Evolutionary conservation across 23 tunicate species (phyloP).

Genomic region (Trididemnum miniatum): DNA sequence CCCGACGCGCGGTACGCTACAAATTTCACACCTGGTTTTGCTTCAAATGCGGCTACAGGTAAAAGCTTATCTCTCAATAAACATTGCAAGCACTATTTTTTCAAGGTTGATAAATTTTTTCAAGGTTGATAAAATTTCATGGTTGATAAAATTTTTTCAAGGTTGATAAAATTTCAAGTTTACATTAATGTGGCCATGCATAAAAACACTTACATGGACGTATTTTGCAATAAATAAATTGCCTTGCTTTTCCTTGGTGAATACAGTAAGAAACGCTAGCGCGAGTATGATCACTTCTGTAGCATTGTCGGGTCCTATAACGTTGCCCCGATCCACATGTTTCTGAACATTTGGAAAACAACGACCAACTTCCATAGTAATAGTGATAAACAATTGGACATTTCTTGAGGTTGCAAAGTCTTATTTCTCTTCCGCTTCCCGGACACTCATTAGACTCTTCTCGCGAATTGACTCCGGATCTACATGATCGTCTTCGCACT

Average conservation of each 20-base stretch:
- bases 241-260: slow-evolving; percentile 5
- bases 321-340: slow-evolving; percentile 19
- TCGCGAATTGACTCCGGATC: background rate
- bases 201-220: slow-evolving; percentile 4
- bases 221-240: background rate
- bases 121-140: too few species aligned
- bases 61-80: too few species aligned
- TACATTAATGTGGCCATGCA: too few species aligned
- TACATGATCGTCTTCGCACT: slow-evolving; percentile 1
- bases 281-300: background rate
- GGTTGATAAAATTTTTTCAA: too few species aligned
- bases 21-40: too few species aligned
- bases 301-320: background rate
- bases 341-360: background rate
- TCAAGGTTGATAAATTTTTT: too few species aligned
- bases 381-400: background rate
- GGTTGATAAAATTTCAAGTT: too few species aligned
- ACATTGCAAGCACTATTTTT: too few species aligned
- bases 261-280: background rate
- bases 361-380: slow-evolving; percentile 1
- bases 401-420: background rate
- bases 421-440: background rate
- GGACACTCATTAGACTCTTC: background rate
- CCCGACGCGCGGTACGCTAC: too few species aligned
- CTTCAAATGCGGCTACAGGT: too few species aligned